A percentile compares a stretch with the other conserved stretches of the same genome.
Conservation (phyloP, 2,113 vertebrate genomes). For the Micronycteris hirsuta region DNA sequence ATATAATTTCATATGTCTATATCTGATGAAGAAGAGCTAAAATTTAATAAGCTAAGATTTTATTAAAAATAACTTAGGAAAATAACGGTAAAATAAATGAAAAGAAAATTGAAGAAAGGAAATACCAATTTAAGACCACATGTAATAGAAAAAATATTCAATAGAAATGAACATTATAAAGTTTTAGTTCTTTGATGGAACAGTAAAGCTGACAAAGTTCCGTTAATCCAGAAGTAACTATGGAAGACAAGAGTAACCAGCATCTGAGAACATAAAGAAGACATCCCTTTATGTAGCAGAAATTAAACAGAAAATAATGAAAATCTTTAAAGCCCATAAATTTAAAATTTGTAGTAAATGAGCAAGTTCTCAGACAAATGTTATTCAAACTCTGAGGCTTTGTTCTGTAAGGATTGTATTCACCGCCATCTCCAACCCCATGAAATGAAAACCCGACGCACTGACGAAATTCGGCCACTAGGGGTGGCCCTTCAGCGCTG, state of each 20-base stretch:
- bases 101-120: not conserved
- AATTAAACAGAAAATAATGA: not conserved
- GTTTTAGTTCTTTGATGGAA: not conserved
- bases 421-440: fast-evolving
- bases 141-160: not conserved
- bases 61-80: not conserved
- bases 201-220: not conserved
- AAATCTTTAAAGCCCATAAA: not conserved
- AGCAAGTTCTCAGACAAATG: not conserved
- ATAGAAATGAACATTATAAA: not conserved
- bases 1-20: not conserved
- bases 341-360: not conserved
- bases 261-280: not conserved
- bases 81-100: not conserved
- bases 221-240: not conserved
- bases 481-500: not conserved
- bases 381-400: not conserved
- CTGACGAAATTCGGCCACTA: not conserved
- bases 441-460: not conserved
- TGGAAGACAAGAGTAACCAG: not conserved
- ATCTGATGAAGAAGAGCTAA: not conserved
- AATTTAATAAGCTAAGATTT: not conserved
- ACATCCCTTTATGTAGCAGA: not conserved
- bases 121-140: not conserved
- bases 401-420: no score